Evolutionary conservation across 2,888 invertebrate genomes (phyloP), one percentile per base, ranked within the genome.

Genomic region (Agrilus biguttatus): DNA sequence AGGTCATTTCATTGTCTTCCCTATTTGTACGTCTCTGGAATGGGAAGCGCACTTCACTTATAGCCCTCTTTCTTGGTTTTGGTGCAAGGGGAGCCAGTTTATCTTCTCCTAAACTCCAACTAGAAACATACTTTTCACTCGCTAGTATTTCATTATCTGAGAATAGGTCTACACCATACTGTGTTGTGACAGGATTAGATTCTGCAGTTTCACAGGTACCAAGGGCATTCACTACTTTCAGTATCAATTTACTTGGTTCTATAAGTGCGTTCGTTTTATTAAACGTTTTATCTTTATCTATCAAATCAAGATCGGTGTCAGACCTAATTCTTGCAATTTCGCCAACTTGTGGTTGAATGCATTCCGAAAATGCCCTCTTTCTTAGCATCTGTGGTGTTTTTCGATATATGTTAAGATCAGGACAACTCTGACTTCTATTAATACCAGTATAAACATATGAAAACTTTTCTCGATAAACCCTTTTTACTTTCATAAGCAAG

Each of bases 221-320:
- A 44, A 88, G 63, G 10, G 86, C 83, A 53, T 82, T 80, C 0
- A 86, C 85, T 36, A 89, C 78, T 59, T 82, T 76, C 1, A 83
- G 80, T 42, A 88, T 60, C 2, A 89, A 60, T 56, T 85, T 83
- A 6, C 80, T 80, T 7, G 85, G 84, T 55, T 83, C 80, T 1
- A 85, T 74, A 49, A 82, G 74, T 8, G 79, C 79, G 47, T 78
- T 75, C 1, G 78, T 74, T 14, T 77, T 77, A 36, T 49, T 53
- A 57, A 84, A 84, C 0, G 88, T 87, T 47, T 78, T 79, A 51
- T 80, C 79, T 55, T 80, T 80, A 60, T 89, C 85, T 49, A 88
- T 85, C 36, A 78, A 75, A 45, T 78, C 73, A 37, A 89, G 68
- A 62, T 88, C 86, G 0, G 83, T 81, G 53, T 89, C 88, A 1